phyloP scores from a whole-genome alignment of 2,113 vertebrate genomes.

The Cranoglanis bouderius region DNA sequence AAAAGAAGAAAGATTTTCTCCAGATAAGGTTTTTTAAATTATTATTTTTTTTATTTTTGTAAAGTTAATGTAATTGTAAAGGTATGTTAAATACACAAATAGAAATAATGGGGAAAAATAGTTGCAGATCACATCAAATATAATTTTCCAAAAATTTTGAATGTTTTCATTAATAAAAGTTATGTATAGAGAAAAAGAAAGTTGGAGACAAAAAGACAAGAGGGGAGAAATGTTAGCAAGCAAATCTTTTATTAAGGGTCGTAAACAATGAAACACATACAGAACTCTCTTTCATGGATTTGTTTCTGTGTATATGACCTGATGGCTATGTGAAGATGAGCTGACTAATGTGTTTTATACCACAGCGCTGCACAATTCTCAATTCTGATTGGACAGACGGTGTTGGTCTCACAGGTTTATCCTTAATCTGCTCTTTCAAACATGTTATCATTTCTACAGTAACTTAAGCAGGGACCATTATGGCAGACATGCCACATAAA shows the following conservation, averaged over 20 bases:
- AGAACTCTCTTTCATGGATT: neutral
- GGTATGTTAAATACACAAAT: constrained; percentile 45
- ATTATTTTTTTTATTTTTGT: too few relatives aligned
- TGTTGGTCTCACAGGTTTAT: neutral
- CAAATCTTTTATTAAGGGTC: neutral
- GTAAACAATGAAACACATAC: neutral
- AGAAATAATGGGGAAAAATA: constrained; percentile 34
- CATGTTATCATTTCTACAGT: neutral
- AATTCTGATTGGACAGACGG: neutral
- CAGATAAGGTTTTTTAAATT: constrained; percentile 11
- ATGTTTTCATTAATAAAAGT: constrained; percentile 22
- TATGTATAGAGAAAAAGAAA: constrained; percentile 57
- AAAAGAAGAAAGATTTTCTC: constrained; percentile 21
- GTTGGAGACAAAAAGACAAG: constrained; percentile 66
- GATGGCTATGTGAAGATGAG: neutral
- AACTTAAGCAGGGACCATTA: neutral
- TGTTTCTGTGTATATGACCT: neutral
- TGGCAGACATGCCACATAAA: too few relatives aligned
- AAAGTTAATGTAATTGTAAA: neutral
- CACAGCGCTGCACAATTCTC: neutral
- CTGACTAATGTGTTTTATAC: neutral
- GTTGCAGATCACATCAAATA: constrained; percentile 1
- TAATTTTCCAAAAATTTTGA: constrained; percentile 47
- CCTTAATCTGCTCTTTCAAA: neutral
- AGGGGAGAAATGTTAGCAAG: constrained; percentile 63